phyloP scores from a whole-genome alignment of 2,113 vertebrate species.

The Poeciliopsis prolifica region DNA sequence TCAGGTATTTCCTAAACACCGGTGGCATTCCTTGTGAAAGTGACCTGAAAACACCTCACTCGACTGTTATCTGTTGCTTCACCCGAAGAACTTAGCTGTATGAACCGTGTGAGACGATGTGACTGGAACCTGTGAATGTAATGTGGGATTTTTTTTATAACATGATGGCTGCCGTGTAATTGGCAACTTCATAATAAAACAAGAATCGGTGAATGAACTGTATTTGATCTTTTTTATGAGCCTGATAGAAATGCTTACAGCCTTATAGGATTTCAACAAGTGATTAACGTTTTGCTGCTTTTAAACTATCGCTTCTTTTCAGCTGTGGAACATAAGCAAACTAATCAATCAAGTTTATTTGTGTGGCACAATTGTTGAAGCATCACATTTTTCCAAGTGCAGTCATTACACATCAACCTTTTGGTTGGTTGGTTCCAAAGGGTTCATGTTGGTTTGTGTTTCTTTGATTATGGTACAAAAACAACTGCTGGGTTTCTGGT shows the following conservation, averaged over 20 bases:
- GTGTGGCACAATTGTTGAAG: too few species aligned
- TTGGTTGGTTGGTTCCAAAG: too few species aligned
- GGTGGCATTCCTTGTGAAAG: slow-evolving; percentile 16
- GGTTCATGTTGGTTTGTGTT: too few species aligned
- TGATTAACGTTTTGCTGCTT: neutral
- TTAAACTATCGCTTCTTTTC: neutral
- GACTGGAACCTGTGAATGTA: slow-evolving; percentile 61
- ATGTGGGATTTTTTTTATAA: slow-evolving; percentile 26
- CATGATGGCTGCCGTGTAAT: slow-evolving; percentile 19
- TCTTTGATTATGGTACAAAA: too few species aligned
- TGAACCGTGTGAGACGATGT: slow-evolving; percentile 30
- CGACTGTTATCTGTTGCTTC: slow-evolving; percentile 24
- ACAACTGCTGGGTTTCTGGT: too few species aligned
- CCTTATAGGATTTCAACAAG: neutral
- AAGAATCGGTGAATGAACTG: neutral
- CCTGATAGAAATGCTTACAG: neutral
- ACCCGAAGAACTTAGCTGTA: slow-evolving; percentile 15
- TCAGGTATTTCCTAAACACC: slow-evolving; percentile 52
- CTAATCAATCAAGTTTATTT: too few species aligned
- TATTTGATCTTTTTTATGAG: neutral
- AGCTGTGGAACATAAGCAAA: too few species aligned
- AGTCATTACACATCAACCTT: too few species aligned
- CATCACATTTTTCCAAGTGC: too few species aligned
- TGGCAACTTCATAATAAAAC: slow-evolving; percentile 60
- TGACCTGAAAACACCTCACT: slow-evolving; percentile 6